These are phyloP conservation scores for Urocolius indicus DNA, from an alignment of 2,113 vertebrate species.

Conservation along the genomic window DNA sequence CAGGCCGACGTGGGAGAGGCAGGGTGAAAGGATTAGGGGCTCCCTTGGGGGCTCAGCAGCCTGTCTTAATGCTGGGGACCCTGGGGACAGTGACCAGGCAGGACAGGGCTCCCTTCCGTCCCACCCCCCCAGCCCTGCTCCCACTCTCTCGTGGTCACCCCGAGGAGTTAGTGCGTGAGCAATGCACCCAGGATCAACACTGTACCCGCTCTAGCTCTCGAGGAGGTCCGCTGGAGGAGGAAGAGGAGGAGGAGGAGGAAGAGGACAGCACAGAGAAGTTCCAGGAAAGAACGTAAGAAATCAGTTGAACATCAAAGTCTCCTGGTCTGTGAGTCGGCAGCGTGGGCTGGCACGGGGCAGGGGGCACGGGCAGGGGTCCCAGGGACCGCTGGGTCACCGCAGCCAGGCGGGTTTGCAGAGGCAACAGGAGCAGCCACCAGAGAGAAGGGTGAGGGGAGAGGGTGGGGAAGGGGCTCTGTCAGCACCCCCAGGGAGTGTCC, in stretches of 20 bases:
- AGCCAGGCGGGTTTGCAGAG: neutral
- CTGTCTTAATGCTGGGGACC: neutral
- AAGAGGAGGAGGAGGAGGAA: constrained; percentile 72
- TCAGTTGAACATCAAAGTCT: constrained; percentile 5
- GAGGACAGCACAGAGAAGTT: constrained; percentile 80
- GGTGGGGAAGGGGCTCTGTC: neutral
- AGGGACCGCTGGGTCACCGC: fast-evolving
- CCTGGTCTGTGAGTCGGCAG: neutral
- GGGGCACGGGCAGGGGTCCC: neutral
- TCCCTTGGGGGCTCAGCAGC: neutral
- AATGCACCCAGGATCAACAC: constrained; percentile 77
- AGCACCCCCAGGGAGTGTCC: neutral
- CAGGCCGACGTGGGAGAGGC: fast-evolving
- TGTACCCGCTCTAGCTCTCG: constrained; percentile 97
- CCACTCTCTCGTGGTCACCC: constrained; percentile 77
- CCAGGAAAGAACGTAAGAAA: constrained; percentile 72
- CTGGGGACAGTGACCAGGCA: neutral
- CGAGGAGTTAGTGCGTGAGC: constrained; percentile 75
- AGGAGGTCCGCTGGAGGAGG: constrained; percentile 92
- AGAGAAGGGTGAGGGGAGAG: neutral
- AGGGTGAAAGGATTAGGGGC: neutral
- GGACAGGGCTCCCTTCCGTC: neutral
- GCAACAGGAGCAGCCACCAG: neutral
- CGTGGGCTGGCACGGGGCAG: fast-evolving
- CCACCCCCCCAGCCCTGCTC: neutral